A percentile compares a stretch with the other conserved stretches of the same genome.
phyloP scores from a whole-genome alignment of 2,888 invertebrate genomes.

The Iphiclides podalirius region DNA sequence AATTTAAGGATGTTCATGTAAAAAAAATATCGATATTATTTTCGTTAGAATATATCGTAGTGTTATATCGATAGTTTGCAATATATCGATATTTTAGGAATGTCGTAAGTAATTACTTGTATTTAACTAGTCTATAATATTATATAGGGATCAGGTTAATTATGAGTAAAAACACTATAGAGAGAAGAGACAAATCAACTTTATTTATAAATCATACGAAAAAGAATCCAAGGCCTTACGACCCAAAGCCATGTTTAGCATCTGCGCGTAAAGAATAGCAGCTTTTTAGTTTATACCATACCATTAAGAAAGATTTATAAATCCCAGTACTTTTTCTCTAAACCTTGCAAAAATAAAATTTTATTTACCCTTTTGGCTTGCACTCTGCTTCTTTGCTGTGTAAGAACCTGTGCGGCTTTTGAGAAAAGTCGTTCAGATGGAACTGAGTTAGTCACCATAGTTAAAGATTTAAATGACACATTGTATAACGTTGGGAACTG shows the following conservation, averaged over 20 bases:
- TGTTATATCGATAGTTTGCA: constrained; percentile 29
- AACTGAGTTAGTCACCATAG: constrained; percentile 26
- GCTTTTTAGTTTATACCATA: not conserved
- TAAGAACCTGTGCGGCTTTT: constrained; percentile 31
- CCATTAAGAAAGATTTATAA: constrained; percentile 23
- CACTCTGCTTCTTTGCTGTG: constrained; percentile 29
- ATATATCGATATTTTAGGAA: constrained; percentile 32
- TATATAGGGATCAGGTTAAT: constrained; percentile 9
- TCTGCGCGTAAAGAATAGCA: not conserved
- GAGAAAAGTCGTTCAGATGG: constrained; percentile 31
- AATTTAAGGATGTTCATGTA: too few relatives aligned
- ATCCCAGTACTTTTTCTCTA: constrained; percentile 29
- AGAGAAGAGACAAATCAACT: constrained; percentile 19
- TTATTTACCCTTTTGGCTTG: constrained; percentile 22
- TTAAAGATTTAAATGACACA: constrained; percentile 24
- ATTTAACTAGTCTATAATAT: constrained; percentile 23
- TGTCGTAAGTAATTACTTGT: constrained; percentile 24
- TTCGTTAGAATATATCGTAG: constrained; percentile 23
- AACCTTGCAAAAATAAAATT: constrained; percentile 29
- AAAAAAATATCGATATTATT: constrained; percentile 25
- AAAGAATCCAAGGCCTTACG: not conserved
- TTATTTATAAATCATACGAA: constrained; percentile 5
- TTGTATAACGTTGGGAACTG: constrained; percentile 25
- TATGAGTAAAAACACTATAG: not conserved
- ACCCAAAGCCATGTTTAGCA: not conserved